Evolutionary conservation across 2,888 invertebrate genomes (phyloP), one percentile per base, ranked within the genome.

Genomic region (Toxonevra muliebris): DNA sequence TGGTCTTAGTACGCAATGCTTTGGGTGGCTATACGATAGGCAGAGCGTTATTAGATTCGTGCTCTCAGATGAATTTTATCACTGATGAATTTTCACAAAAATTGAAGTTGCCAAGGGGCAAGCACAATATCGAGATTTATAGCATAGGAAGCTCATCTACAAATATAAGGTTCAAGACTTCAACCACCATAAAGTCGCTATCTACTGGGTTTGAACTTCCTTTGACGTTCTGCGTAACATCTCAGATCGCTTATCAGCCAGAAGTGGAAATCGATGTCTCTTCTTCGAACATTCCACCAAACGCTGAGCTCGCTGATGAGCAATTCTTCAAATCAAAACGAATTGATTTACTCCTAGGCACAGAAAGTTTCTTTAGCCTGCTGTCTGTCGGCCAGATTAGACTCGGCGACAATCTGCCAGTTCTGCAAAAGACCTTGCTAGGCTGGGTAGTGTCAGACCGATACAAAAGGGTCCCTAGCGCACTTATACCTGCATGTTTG

Each of bases 301-400:
- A 73, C 52, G 42, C 69, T 13, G 48, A 61, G 9, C 45, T 71
- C 8, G 71, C 70, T 13, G 73, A 75, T 65, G 69, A 40, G 40
- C 64, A 0, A 73, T 75, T 65, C 41, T 55, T 54, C 20, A 63
- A 52, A 53, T 65, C 1, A 55, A 61, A 43, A 60, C 65, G 62
- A 15, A 69, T 69, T 20, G 68, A 69, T 19, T 20, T 66, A 48
- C 17, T 71, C 9, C 15, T 71, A 0, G 68, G 66, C 1, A 66
- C 66, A 0, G 71, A 71, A 57, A 41, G 61, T 1, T 71, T 68
- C 17, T 71, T 71, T 61, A 63, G 68, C 42, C 41, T 72, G 50
- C 67, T 73, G 65, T 68, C 66, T 10, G 65, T 66, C 10, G 69
- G 70, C 13, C 68, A 71, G 70, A 70, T 70, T 30, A 70, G 68